Evolutionary conservation across 64 coral and sea anemone species (phyloP), one percentile per base, ranked within the genome.

Genomic region (Montipora capricornis): DNA sequence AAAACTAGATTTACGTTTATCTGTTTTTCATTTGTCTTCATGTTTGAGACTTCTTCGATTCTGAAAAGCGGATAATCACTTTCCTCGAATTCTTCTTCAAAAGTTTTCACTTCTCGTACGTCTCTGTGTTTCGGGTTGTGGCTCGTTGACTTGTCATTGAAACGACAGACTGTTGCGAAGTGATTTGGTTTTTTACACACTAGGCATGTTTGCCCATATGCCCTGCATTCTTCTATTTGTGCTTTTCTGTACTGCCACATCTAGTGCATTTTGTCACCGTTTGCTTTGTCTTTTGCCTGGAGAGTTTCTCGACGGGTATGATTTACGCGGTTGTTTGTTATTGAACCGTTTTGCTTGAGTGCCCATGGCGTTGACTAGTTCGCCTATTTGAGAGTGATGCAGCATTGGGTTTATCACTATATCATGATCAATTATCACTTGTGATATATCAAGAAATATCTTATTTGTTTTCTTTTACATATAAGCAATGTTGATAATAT

Each of bases 21-120:
- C 44, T 83, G 82, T 85, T 93, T 87, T 55, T 57, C 84, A 79
- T 73, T 24, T 93, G 53, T 75, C 52, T 87, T 93, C 53, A 93
- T 22, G 10, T 15, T 82, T 60, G 82, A 82, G 55, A 79, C 81
- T 79, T 93, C 82, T 83, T 93, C 91, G 37, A 87, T 78, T 49
- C 57, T 66, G 53, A 93, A 82, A 50, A 93, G 55, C 49, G 37
- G 51, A 78, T 79, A 82, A 61, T 87, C 81, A 64, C 26, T 85
- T 75, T 87, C 76, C 19, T 94, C 86, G 17, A 52, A 90, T 91
- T 26, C 61, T 47, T 80, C 66, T 50, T 89, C 87, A 73, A 4
- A 59, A 29, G 22, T 89, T 60, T 53, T 45, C 15, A 89, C 87
- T 60, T 89, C 11, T 53, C 64, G 73, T 13, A 59, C 79, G 49